A percentile compares a stretch with the other conserved stretches of the same genome.
Conservation (phyloP, 2,888 invertebrate species). For the Alloplasta piceator region DNA sequence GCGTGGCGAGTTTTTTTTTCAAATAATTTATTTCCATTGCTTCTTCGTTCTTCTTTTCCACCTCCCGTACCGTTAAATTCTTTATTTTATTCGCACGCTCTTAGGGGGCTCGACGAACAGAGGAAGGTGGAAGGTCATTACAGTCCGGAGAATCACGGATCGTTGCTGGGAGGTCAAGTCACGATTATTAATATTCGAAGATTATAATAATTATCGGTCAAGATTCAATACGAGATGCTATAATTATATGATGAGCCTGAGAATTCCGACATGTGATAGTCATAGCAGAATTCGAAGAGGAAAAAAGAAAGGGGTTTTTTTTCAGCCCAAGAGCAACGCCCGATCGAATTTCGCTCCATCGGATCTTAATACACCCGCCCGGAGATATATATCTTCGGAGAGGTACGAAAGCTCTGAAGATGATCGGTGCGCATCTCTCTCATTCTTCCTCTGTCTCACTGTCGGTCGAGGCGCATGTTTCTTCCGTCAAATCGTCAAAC, state of each 20-base stretch:
- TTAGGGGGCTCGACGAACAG: constrained; percentile 7
- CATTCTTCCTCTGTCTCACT: neutral
- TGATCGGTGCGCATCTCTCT: constrained; percentile 24
- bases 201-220: constrained; percentile 23
- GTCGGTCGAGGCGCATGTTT: constrained; percentile 32
- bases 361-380: constrained; percentile 18
- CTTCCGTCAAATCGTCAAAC: constrained; percentile 55
- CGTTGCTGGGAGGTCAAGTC: constrained; percentile 8
- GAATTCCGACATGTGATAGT: constrained; percentile 35
- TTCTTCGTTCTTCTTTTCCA: constrained; percentile 1
- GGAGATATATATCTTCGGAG: constrained; percentile 34
- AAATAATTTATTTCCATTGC: neutral
- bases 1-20: constrained; percentile 10
- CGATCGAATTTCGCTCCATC: constrained; percentile 40
- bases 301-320: constrained; percentile 3
- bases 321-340: constrained; percentile 7
- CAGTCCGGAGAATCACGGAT: constrained; percentile 10
- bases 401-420: constrained; percentile 38
- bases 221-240: constrained; percentile 22
- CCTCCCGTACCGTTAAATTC: constrained; percentile 51
- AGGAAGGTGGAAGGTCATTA: constrained; percentile 40
- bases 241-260: constrained; percentile 22
- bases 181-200: constrained; percentile 30
- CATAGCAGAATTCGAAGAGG: neutral
- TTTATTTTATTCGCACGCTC: constrained; percentile 58